Percentiles rank a stretch among this genome's conserved stretches.
Evolutionary conservation across 1,140 invertebrate species (phyloP).

Genomic region (Cecropterus lyciades): DNA sequence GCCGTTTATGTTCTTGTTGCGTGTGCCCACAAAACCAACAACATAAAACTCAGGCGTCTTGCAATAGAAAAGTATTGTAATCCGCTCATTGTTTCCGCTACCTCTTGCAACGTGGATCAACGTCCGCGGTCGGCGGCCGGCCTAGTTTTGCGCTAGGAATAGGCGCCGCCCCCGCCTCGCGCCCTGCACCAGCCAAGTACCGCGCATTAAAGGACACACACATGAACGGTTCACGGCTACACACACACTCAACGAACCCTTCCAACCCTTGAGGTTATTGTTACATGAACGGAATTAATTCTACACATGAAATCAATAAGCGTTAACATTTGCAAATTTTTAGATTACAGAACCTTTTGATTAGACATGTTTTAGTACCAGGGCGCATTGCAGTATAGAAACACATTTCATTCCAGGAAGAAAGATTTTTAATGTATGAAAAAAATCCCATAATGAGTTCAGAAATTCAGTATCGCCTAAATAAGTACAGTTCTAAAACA

Average conservation of each 20-base stretch:
- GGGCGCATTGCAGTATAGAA: no score
- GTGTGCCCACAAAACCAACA: no score
- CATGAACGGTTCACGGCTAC: conserved; percentile 53
- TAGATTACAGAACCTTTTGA: no score
- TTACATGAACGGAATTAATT: conserved; percentile 4
- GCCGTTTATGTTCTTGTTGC: no score
- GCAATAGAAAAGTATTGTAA: no score
- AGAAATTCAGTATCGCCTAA: no score
- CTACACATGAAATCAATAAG: background rate
- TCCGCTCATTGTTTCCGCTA: conserved; percentile 18
- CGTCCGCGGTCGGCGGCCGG: conserved; percentile 75
- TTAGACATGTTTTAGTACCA: no score
- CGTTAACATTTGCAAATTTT: background rate
- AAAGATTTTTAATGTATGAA: no score
- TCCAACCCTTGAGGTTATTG: conserved; percentile 41
- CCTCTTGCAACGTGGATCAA: conserved; percentile 45
- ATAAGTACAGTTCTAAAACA: no score
- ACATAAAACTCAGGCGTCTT: no score
- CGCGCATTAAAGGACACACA: conserved; percentile 74
- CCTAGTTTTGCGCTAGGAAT: conserved; percentile 81
- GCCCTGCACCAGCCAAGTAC: conserved; percentile 70
- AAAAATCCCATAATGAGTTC: no score
- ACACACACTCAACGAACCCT: conserved; percentile 49
- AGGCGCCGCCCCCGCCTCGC: conserved; percentile 78
- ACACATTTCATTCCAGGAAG: no score